A percentile compares a stretch with the other conserved stretches of the same genome.
phyloP scores from a whole-genome alignment of 2,797 vertebrate genomes.

The Choloepus didactylus region DNA sequence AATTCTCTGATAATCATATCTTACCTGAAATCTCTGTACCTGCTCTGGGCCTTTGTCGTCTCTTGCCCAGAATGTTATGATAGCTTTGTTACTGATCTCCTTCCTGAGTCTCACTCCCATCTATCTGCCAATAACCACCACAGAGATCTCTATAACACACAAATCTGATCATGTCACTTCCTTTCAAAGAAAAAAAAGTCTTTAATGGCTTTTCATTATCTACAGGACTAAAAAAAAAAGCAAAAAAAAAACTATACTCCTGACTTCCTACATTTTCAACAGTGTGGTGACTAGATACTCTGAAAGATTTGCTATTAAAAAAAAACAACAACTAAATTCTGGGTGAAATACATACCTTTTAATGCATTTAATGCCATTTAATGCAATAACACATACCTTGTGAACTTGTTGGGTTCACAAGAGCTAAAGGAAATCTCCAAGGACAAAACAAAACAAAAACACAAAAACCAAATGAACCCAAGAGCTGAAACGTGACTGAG shows the following conservation, averaged over 20 bases:
- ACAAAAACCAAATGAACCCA: neutral
- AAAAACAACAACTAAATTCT: neutral
- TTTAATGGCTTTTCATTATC: constrained; percentile 33
- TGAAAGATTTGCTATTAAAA: neutral
- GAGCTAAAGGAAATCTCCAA: neutral
- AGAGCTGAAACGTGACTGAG: constrained; percentile 30
- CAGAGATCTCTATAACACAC: neutral
- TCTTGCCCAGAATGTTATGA: neutral
- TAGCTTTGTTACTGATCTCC: neutral
- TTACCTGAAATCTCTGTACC: neutral
- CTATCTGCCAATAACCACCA: neutral
- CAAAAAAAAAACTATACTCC: neutral
- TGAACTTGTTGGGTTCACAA: neutral
- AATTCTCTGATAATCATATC: neutral
- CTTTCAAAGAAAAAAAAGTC: neutral
- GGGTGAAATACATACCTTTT: constrained; percentile 48
- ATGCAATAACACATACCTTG: neutral
- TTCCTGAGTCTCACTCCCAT: neutral
- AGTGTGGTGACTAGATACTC: neutral
- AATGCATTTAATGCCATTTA: neutral
- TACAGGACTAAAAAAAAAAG: neutral
- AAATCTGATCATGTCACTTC: neutral
- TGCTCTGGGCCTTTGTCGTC: neutral
- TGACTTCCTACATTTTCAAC: constrained; percentile 24
- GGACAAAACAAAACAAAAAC: constrained; percentile 18